Evolutionary conservation across 2,797 vertebrate species (phyloP).

Genomic region (Argya squamiceps): DNA sequence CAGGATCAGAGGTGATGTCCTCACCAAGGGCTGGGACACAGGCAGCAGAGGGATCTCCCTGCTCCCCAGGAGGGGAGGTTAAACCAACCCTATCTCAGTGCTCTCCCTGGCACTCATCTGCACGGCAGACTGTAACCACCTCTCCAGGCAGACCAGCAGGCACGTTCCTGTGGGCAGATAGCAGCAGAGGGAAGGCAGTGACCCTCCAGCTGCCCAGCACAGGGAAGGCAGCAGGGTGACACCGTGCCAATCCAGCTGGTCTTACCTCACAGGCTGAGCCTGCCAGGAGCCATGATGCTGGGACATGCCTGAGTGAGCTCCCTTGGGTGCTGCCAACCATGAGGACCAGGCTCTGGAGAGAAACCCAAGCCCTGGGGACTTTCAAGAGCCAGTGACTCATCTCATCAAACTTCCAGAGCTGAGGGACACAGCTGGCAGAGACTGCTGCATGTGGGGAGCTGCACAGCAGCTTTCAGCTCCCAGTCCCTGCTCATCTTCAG

Average conservation of each 20-base stretch:
- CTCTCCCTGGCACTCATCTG: not conserved
- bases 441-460: fast-evolving
- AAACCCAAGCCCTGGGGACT: not conserved
- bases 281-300: not conserved
- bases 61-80: not conserved
- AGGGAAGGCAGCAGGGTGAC: not conserved
- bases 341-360: not conserved
- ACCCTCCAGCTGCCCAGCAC: not conserved
- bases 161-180: fast-evolving
- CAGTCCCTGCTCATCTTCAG: not conserved
- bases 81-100: fast-evolving
- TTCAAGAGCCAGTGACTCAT: not conserved
- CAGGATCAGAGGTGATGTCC: not conserved
- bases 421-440: not conserved
- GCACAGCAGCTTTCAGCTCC: not conserved
- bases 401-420: not conserved
- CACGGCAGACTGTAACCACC: not conserved
- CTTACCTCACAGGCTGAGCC: too few relatives aligned
- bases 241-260: fast-evolving
- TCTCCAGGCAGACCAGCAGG: fast-evolving
- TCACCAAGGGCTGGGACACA: not conserved
- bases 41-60: fast-evolving
- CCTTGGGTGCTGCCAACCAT: not conserved
- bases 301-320: not conserved
- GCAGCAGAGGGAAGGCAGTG: not conserved